Base-by-base conservation (phyloP, 2,113 vertebrate genomes). In the Macquaria australasica region DNA sequence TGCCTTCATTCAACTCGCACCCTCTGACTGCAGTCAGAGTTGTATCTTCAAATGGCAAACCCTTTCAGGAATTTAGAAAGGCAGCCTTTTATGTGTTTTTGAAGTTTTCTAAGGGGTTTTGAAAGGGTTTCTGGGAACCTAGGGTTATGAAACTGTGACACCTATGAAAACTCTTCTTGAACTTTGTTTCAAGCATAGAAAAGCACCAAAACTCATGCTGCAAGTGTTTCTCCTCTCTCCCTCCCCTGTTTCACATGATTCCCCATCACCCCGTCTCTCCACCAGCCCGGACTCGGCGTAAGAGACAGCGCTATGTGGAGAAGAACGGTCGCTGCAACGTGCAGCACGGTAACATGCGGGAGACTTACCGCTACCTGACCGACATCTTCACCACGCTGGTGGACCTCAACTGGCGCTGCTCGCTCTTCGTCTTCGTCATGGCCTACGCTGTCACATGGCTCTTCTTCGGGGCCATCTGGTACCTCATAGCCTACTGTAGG, bases 331-430 rank as follows among this genome's bases (percentile, higher is more conserved):
- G 96, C 53, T 99, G 98, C 91, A 99, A 99, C 21, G 98, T 99
- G 21, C 97, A 97, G 86, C 98, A 98, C 45, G 98, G 98, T 8
- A 98, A 99, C 91, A 97, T 98, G 95, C 92, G 96, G 5, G 97
- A 99, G 94, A 98, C 97, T 0, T 98, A 98, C 94, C 98, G 98
- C 82, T 99, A 99, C 96, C 96, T 99, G 93, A 98, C 97, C 0
- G 98, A 99, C 95, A 97, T 99, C 95, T 99, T 99, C 96, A 99
- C 98, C 94, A 99, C 98, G 0, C 92, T 99, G 78, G 98, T 98
- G 92, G 98, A 99, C 95, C 97, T 99, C 86, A 97, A 97, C 93
- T 99, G 98, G 98, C 97, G 98, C 87, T 97, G 97, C 94, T 99
- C 97, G 70, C 97, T 99, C 85, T 95, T 99, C 7, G 97, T 99